Percentiles rank a stretch among this genome's conserved stretches.
phyloP scores from a whole-genome alignment of 1,140 invertebrate species.

The Myzus persicae region DNA sequence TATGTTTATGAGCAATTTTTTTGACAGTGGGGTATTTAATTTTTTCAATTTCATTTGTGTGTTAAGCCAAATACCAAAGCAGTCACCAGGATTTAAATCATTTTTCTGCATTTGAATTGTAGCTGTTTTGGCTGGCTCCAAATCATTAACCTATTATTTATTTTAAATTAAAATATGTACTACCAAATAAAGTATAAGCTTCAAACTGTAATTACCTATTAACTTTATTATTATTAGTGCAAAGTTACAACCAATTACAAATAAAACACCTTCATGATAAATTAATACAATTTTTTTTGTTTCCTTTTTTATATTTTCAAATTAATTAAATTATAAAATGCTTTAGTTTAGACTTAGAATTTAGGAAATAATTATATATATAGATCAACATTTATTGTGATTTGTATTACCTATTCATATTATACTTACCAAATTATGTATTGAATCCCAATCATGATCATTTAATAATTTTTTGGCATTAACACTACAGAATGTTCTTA shows the following conservation, averaged over 20 bases:
- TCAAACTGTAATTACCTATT: too few species aligned
- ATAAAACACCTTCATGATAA: too few species aligned
- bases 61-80: neutral
- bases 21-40: neutral
- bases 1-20: neutral
- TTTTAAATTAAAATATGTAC: neutral
- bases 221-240: too few species aligned
- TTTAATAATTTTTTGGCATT: neutral
- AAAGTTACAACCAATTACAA: too few species aligned
- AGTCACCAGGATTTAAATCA: slow-evolving; percentile 1
- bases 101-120: slow-evolving; percentile 8
- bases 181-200: too few species aligned
- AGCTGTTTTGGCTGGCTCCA: neutral
- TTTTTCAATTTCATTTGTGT: slow-evolving; percentile 1
- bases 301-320: neutral
- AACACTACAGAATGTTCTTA: neutral
- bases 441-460: slow-evolving; percentile 9
- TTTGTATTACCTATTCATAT: neutral
- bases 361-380: neutral
- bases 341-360: neutral
- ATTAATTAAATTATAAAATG: neutral
- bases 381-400: neutral
- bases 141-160: neutral
- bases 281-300: neutral
- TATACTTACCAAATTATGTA: neutral